Percentiles rank a stretch among this genome's conserved stretches.
phyloP scores from a whole-genome alignment of 2,888 invertebrate genomes.

The Habrosyne pyritoides region DNA sequence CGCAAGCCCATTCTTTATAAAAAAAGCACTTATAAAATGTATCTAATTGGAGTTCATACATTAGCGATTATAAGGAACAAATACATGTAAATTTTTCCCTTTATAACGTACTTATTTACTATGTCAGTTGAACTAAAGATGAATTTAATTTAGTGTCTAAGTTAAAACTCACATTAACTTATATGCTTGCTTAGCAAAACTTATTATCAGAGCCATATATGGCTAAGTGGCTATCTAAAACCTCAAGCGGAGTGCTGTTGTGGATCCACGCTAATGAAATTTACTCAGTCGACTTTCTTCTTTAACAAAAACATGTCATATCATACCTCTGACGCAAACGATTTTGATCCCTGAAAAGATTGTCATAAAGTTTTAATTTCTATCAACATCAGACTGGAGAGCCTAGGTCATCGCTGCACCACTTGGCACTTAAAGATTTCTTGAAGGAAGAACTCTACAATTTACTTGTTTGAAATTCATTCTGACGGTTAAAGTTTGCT shows the following conservation, averaged over 20 bases:
- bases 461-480: conserved; percentile 72
- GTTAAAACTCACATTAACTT: neutral
- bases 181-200: neutral
- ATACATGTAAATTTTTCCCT: no score
- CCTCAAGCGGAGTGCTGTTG: conserved; percentile 58
- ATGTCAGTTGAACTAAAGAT: conserved; percentile 7
- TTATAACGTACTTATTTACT: no score
- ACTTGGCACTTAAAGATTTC: conserved; percentile 60
- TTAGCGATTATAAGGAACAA: no score
- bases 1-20: no score
- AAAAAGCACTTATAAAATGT: no score
- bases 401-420: conserved; percentile 46
- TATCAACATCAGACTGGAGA: conserved; percentile 14
- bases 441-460: conserved; percentile 60
- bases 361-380: conserved; percentile 19
- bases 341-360: conserved; percentile 14
- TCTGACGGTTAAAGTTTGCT: conserved; percentile 59
- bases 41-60: no score
- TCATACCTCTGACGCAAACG: conserved; percentile 2
- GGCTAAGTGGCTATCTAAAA: conserved; percentile 65
- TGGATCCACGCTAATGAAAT: conserved; percentile 73
- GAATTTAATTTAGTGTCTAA: neutral
- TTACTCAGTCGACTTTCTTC: conserved; percentile 51
- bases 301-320: conserved; percentile 37
- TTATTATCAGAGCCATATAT: conserved; percentile 23